Base-by-base conservation (phyloP, 2,888 invertebrate genomes). In the Spodoptera picta region DNA sequence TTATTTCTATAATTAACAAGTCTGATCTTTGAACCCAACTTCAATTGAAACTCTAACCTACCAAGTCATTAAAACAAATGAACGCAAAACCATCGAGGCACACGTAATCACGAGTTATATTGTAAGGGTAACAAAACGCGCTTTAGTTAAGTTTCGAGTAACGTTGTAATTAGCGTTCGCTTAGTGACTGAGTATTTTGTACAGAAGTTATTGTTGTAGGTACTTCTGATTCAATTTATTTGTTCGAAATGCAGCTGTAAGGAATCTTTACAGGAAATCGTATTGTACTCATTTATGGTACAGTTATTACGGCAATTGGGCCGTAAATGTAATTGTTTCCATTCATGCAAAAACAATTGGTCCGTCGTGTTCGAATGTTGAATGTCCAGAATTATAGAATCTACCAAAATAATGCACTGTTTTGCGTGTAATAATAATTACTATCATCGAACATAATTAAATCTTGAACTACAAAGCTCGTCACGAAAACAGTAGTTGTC, bases 41-140 rank as follows among this genome's bases (percentile, higher is more conserved):
- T 72, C 69, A 75, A 69, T 69, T 73, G 74, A 59, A 74, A 73
- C 64, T 50, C 58, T 59, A 75, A 73, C 73, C 67, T 59, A 70
- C 61, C 73, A 78, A 77, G 75, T 75, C 77, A 77, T 75, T 78
- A 78, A 73, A 65, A 77, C 75, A 78, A 77, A 77, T 75, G 78
- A 78, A 70, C 65, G 68, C 60, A 66, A 65, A 77, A 73, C 77
- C 75, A 61, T 73, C 61, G 65, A 75, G 69, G 75, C 78, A 66
- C 59, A 69, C 59, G 78, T 77, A 77, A 77, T 77, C 73, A 67
- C 69, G 63, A 77, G 64, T 73, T 75, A 75, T 75, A 77, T 67
- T 77, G 73, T 75, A 66, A 52, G 75, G 64, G 78, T 69, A 67
- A 79, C 77, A 49, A 65, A 71, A 72, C 72, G 74, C 64, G 69